Conservation (phyloP, 2,888 invertebrate species). For the Hyposoter didymator region DNA sequence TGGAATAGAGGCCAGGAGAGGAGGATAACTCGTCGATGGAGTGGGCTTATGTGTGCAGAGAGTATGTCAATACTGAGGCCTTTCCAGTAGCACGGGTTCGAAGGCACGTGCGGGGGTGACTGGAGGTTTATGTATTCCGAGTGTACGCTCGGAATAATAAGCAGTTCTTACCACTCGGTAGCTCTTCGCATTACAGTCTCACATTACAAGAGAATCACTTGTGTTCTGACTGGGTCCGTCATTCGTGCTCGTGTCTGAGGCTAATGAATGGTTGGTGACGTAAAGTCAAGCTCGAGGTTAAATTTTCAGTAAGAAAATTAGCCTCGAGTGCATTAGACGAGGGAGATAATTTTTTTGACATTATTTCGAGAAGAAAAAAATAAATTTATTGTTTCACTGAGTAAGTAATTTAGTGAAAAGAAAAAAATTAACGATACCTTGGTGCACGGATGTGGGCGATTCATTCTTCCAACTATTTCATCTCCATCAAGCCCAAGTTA, state of each 20-base stretch:
- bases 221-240: background rate
- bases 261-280: background rate
- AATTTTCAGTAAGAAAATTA: background rate
- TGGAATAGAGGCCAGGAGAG: background rate
- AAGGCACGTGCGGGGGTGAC: background rate
- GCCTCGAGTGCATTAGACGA: background rate
- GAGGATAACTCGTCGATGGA: conserved; percentile 29
- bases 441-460: background rate
- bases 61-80: conserved; percentile 24
- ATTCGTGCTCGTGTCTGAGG: background rate
- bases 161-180: conserved; percentile 41
- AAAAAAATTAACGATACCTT: conserved; percentile 36
- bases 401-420: background rate
- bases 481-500: background rate
- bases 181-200: conserved; percentile 32
- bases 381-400: no score
- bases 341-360: no score
- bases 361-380: background rate
- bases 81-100: conserved; percentile 41
- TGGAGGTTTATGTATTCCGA: conserved; percentile 22
- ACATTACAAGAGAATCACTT: conserved; percentile 42
- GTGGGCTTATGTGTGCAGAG: background rate
- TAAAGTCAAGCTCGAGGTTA: background rate
- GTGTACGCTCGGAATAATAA: conserved; percentile 49
- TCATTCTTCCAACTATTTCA: conserved; percentile 18